phyloP scores from a whole-genome alignment of 2,113 vertebrate species.

The Zingel zingel region DNA sequence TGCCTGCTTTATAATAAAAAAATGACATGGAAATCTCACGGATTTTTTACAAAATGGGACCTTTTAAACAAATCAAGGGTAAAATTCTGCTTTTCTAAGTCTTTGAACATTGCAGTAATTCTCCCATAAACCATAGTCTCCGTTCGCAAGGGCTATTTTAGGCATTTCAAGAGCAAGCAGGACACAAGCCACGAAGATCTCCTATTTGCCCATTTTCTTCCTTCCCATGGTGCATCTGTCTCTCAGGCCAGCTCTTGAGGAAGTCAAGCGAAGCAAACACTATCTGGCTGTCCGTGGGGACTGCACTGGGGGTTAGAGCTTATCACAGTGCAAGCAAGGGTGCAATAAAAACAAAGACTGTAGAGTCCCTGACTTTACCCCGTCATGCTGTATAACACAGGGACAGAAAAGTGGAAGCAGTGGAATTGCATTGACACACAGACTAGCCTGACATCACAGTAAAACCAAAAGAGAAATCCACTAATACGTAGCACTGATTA shows the following conservation, averaged over 20 bases:
- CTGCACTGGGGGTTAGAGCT: constrained; percentile 48
- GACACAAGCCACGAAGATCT: constrained; percentile 29
- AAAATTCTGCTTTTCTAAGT: constrained; percentile 1
- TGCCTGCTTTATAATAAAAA: no score
- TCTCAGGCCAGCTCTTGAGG: constrained; percentile 57
- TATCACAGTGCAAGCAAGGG: constrained; percentile 49
- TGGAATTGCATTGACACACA: constrained; percentile 10
- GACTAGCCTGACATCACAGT: neutral
- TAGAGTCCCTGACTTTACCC: constrained; percentile 45
- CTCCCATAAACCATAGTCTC: neutral
- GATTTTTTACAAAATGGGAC: no score
- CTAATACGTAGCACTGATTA: neutral
- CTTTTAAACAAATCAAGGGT: neutral
- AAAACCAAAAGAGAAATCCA: constrained; percentile 14
- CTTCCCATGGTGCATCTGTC: constrained; percentile 69
- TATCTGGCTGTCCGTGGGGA: constrained; percentile 67
- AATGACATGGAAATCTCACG: no score
- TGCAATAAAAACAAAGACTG: constrained; percentile 53
- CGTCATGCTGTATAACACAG: constrained; percentile 28
- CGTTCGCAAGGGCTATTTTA: constrained; percentile 47
- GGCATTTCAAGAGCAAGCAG: constrained; percentile 19
- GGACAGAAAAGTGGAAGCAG: constrained; percentile 30
- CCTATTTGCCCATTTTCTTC: constrained; percentile 21
- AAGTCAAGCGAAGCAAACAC: constrained; percentile 73
- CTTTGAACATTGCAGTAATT: neutral